Evolutionary conservation across 30 jellyfish, hydroid and myxozoan species (phyloP).

Genomic region (Turritopsis dohrnii): DNA sequence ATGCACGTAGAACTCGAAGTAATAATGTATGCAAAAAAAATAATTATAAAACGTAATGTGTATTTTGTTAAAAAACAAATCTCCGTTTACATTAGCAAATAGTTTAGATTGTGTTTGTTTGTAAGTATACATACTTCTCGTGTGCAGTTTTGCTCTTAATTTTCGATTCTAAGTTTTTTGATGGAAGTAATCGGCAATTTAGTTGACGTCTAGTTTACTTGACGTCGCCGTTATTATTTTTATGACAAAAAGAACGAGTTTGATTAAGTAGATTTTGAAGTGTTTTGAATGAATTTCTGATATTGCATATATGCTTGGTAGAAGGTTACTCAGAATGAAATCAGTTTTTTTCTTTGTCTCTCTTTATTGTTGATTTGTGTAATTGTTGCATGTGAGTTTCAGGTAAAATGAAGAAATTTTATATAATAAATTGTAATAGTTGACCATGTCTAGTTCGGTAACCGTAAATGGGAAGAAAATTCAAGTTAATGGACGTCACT

Average conservation of each 20-base stretch:
- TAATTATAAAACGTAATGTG: not conserved
- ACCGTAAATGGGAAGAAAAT: constrained; percentile 6
- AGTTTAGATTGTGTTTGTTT: not conserved
- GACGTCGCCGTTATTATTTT: too few relatives aligned
- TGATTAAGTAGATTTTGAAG: too few relatives aligned
- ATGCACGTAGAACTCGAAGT: not conserved
- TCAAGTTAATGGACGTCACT: not conserved
- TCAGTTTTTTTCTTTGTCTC: not conserved
- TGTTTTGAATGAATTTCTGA: too few relatives aligned
- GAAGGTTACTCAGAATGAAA: too few relatives aligned
- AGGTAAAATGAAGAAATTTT: not conserved
- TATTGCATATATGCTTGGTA: too few relatives aligned
- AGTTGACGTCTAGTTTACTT: not conserved
- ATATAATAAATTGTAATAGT: not conserved
- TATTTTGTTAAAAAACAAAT: not conserved
- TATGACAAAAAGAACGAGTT: too few relatives aligned
- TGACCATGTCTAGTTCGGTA: not conserved
- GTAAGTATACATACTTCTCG: not conserved
- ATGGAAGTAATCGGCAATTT: too few relatives aligned
- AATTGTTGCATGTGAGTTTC: not conserved
- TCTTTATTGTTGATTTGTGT: not conserved
- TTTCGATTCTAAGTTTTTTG: too few relatives aligned
- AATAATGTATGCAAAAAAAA: not conserved
- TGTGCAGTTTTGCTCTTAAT: not conserved
- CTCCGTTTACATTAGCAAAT: not conserved